These are phyloP conservation scores for Triops cancriformis DNA, from an alignment of 1,140 invertebrate genomes.

Conservation along the genomic window DNA sequence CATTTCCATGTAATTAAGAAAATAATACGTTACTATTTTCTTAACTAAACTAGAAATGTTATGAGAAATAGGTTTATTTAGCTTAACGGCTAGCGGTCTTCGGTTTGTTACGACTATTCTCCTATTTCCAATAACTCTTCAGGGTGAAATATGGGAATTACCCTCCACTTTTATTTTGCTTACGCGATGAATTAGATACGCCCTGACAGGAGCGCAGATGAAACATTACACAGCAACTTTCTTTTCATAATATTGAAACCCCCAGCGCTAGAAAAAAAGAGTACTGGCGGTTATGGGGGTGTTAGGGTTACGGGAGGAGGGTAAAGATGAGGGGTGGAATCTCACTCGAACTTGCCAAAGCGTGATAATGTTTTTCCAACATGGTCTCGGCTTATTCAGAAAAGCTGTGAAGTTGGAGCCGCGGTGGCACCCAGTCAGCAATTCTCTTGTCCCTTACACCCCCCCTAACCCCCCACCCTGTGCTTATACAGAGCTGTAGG, in stretches of 20 bases:
- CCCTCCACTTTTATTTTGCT: too few relatives aligned
- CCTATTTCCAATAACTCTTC: too few relatives aligned
- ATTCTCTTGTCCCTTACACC: not conserved
- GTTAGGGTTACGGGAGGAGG: not conserved
- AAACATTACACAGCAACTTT: slow-evolving; percentile 6
- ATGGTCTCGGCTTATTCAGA: not conserved
- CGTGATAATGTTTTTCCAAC: not conserved
- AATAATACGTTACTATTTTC: not conserved
- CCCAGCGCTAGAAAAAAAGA: not conserved
- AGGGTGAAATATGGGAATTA: too few relatives aligned
- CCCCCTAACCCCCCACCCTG: not conserved
- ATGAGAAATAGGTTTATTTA: too few relatives aligned
- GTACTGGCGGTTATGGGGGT: not conserved
- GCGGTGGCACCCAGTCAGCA: not conserved
- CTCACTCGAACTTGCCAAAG: not conserved
- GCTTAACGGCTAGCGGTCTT: too few relatives aligned
- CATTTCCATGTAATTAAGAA: too few relatives aligned
- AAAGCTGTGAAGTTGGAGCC: not conserved
- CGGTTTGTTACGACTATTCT: too few relatives aligned
- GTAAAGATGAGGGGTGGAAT: not conserved
- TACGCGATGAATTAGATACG: too few relatives aligned
- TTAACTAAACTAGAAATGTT: not conserved
- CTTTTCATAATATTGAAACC: not conserved
- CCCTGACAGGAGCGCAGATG: not conserved
- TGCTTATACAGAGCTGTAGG: not conserved